Evolutionary conservation across 1,140 invertebrate species (phyloP).

Genomic region (Drosophila lacertosa): DNA sequence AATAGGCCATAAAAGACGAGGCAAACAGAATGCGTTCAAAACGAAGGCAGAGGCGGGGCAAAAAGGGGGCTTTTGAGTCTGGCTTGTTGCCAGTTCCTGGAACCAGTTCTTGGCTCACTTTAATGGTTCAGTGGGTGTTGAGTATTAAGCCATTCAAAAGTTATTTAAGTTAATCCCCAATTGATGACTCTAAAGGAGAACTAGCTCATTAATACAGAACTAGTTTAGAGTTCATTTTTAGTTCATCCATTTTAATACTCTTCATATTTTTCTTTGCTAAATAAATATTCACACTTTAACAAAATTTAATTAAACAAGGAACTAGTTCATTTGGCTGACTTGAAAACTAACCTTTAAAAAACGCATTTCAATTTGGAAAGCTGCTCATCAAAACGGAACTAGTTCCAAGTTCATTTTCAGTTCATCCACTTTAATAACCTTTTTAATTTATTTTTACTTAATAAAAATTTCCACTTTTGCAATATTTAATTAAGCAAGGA

Average conservation of each 20-base stretch:
- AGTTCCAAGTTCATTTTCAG: too few species aligned
- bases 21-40: constrained; percentile 17
- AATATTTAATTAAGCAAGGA: not conserved
- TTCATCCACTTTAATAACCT: too few species aligned
- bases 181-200: constrained; percentile 10
- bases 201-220: constrained; percentile 14
- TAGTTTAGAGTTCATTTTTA: too few species aligned
- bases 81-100: constrained; percentile 18
- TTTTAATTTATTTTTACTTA: not conserved
- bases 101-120: constrained; percentile 23
- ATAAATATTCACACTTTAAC: too few species aligned
- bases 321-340: not conserved
- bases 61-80: too few species aligned
- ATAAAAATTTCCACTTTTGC: too few species aligned
- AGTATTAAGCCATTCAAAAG: constrained; percentile 46
- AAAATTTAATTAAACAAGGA: not conserved
- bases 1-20: constrained; percentile 49
- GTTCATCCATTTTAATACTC: too few species aligned
- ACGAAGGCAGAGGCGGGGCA: not conserved
- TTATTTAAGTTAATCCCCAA: too few species aligned
- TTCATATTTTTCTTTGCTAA: too few species aligned
- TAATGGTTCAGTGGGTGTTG: constrained; percentile 45
- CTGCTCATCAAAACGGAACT: constrained; percentile 4
- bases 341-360: not conserved
- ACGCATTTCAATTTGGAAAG: constrained; percentile 9